phyloP scores from a whole-genome alignment of 2,888 invertebrate species.

The Silvanus unidentatus region DNA sequence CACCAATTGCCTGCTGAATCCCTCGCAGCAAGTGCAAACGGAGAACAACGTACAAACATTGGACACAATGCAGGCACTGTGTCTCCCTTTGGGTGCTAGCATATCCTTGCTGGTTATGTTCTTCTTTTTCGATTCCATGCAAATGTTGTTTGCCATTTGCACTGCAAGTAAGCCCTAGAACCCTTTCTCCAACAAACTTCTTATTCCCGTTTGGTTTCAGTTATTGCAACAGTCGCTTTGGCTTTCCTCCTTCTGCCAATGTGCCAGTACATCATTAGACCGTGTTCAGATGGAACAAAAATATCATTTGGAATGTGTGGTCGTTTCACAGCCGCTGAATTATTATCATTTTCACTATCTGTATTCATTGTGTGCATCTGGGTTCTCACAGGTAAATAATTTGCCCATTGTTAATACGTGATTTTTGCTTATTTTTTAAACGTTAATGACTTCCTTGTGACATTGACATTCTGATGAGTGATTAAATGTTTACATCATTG shows the following conservation, averaged over 20 bases:
- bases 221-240: slow-evolving; percentile 93
- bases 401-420: neutral
- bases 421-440: no score
- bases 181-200: neutral
- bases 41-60: slow-evolving; percentile 72
- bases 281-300: slow-evolving; percentile 76
- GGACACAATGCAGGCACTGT: slow-evolving; percentile 95
- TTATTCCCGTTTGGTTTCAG: slow-evolving; percentile 45
- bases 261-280: slow-evolving; percentile 91
- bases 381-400: slow-evolving; percentile 73
- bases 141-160: slow-evolving; percentile 91
- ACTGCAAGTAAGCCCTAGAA: slow-evolving; percentile 78
- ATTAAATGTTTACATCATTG: no score
- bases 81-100: slow-evolving; percentile 92
- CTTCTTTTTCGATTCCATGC: slow-evolving; percentile 98
- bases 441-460: no score
- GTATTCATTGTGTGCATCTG: slow-evolving; percentile 93
- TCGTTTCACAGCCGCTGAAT: slow-evolving; percentile 89
- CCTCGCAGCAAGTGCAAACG: slow-evolving; percentile 33
- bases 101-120: slow-evolving; percentile 95
- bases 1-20: slow-evolving; percentile 42
- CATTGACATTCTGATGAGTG: no score
- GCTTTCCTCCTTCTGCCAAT: slow-evolving; percentile 94
- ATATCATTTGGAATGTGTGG: slow-evolving; percentile 90
- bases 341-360: slow-evolving; percentile 86